Evolutionary conservation across 2,888 invertebrate species (phyloP), one percentile per base, ranked within the genome.

Genomic region (Branchellion lobata): DNA sequence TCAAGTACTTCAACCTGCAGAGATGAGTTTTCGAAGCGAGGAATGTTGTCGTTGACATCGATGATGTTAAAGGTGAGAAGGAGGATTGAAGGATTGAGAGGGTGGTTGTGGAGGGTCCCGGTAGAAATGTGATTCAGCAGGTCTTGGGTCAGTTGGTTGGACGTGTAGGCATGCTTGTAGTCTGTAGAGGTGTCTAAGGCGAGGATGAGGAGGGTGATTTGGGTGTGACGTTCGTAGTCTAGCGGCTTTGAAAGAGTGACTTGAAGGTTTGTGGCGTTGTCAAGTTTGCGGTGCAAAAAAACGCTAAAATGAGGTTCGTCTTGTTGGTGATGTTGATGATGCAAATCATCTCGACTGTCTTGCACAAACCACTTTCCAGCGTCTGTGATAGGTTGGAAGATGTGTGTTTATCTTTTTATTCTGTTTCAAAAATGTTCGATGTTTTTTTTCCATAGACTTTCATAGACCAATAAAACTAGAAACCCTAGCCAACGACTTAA

Each of bases 21-120:
- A n/a, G 94, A 89, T 0, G 91, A 87, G 79, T 90, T 91, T 84
- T 93, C 92, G 79, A 87, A 93, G 0, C 92, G 88, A 0, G 96
- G 96, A 0, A 92, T 90, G 87, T 96, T 96, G 86, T 97, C 96
- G 87, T 97, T 97, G 2, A 92, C 92, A 87, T 97, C 96, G 0
- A 93, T 93, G 0, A 97, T 93, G 65, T 31, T 33, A 33, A 77
- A 24, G 27, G 18, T 18, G 21, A 77, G n/a, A 34, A 31, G 21
- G 34, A 77, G 65, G 14, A 69, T 34, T 31, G 69, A 69, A 31
- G 69, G 69, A 87, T 93, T 93, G 24, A 96, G 92, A 82, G 91
- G 90, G 24, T 96, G 81, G 34, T 83, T 81, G 14, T 81, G 81
- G 82, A 81, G 85, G 8, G 81, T 78, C 14, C 85, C 84, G 27